A percentile compares a stretch with the other conserved stretches of the same genome.
phyloP scores from a whole-genome alignment of 2,113 vertebrate genomes.

The Corythaeola cristata region DNA sequence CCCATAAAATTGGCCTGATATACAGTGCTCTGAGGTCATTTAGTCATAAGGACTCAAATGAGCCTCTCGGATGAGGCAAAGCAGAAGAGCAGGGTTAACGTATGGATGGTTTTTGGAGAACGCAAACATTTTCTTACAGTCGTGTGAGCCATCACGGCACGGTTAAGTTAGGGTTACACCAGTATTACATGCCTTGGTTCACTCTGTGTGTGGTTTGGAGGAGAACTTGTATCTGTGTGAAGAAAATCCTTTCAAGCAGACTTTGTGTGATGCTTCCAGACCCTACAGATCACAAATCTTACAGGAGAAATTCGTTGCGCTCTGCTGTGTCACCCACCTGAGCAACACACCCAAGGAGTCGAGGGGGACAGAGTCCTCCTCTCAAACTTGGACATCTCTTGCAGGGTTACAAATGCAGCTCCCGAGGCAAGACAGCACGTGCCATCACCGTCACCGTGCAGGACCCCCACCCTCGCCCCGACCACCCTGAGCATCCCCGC shows the following conservation, averaged over 20 bases:
- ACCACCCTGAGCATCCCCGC: rapidly evolving
- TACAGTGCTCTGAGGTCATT: background rate
- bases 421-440: background rate
- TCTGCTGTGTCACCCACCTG: background rate
- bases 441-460: rapidly evolving
- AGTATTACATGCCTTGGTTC: background rate
- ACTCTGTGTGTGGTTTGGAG: background rate
- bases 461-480: rapidly evolving
- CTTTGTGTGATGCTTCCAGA: background rate
- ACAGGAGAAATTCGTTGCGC: background rate
- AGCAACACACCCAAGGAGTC: rapidly evolving
- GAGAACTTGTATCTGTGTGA: background rate
- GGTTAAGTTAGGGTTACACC: background rate
- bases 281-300: background rate
- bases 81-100: background rate
- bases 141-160: background rate
- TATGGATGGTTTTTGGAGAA: background rate
- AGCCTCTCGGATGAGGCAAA: background rate
- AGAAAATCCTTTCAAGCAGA: background rate
- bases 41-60: background rate
- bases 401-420: background rate
- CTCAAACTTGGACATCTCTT: background rate
- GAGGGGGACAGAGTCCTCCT: background rate
- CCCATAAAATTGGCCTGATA: background rate
- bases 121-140: background rate